phyloP scores from a whole-genome alignment of 1,140 invertebrate species.

The Phymastichus coffea region DNA sequence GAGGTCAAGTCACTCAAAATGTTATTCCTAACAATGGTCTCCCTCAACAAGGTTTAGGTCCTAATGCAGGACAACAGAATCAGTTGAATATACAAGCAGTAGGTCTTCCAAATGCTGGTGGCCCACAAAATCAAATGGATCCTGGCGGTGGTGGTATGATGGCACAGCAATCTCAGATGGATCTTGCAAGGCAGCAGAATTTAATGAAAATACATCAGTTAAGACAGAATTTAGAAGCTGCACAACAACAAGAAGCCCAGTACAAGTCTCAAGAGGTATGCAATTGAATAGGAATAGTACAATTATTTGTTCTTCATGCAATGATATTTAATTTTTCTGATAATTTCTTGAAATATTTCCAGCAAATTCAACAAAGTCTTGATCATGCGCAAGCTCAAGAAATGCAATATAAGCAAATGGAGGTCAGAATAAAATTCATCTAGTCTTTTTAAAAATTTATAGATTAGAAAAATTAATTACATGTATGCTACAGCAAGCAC shows the following conservation, averaged over 20 bases:
- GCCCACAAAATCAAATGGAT: slow-evolving; percentile 20
- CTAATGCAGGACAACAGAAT: slow-evolving; percentile 50
- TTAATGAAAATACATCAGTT: slow-evolving; percentile 67
- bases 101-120: slow-evolving; percentile 11
- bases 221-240: slow-evolving; percentile 71
- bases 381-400: slow-evolving; percentile 78
- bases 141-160: slow-evolving; percentile 15
- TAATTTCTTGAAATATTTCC: slow-evolving; percentile 9
- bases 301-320: slow-evolving; percentile 4
- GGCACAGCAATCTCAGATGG: slow-evolving; percentile 52
- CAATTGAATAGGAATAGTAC: slow-evolving; percentile 9
- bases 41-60: slow-evolving; percentile 47
- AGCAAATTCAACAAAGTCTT: slow-evolving; percentile 68
- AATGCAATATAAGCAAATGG: slow-evolving; percentile 73
- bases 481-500: slow-evolving; percentile 37
- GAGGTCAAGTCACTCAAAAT: slow-evolving; percentile 64
- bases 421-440: slow-evolving; percentile 54
- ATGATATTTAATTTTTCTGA: slow-evolving; percentile 3
- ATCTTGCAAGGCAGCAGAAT: slow-evolving; percentile 69
- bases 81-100: slow-evolving; percentile 55
- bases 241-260: slow-evolving; percentile 73
- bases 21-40: slow-evolving; percentile 52
- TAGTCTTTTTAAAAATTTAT: slow-evolving; percentile 29
- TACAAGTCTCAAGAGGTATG: slow-evolving; percentile 71
- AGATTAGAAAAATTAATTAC: not conserved